Base-by-base conservation (phyloP, 2,888 invertebrate species). In the Rhagophthalmus giganteus region DNA sequence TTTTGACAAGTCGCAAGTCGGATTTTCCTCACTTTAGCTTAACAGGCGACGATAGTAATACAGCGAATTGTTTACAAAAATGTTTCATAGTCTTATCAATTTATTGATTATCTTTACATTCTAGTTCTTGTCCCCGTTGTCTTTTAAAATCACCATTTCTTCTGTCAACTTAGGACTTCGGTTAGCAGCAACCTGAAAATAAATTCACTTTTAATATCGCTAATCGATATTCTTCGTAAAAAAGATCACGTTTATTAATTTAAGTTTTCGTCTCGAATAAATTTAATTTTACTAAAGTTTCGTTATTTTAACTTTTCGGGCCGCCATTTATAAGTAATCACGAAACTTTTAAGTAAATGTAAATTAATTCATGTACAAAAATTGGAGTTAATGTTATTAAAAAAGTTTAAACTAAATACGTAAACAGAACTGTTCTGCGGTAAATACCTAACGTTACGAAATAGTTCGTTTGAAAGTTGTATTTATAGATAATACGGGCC, bases 141-240 rank as follows among this genome's bases (percentile, higher is more conserved):
- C 7, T 11, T 2, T 5, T 32, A 14, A 5, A 14, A 14, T n/a
- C 14, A 15, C 13, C 14, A 13, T 32, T 12, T 42, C 2, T 16
- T 30, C 15, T 34, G 20, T 24, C 13, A 2, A 3, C 14, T 4
- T 8, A 15, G 24, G 10, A 20, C 20, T 8, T 35, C 45, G 30
- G 45, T 45, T 45, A 45, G 45, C 45, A 45, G 45, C 27, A 28
- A 34, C 37, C 45, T 45, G 45, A 2, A 45, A 45, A 28, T 35
- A 45, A 45, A 32, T 13, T 4, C 14, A 2, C 3, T 7, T 5
- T 15, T 15, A 15, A 15, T n/a, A 31, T 11, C 7, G 3, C 20
- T 20, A 20, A n/a, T n/a, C n/a, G n/a, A n/a, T n/a, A n/a, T n/a
- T n/a, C n/a, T n/a, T n/a, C n/a, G n/a, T n/a, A n/a, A n/a, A n/a